Conservation (phyloP, 1,140 invertebrate species). For the Bradysia coprophila region DNA sequence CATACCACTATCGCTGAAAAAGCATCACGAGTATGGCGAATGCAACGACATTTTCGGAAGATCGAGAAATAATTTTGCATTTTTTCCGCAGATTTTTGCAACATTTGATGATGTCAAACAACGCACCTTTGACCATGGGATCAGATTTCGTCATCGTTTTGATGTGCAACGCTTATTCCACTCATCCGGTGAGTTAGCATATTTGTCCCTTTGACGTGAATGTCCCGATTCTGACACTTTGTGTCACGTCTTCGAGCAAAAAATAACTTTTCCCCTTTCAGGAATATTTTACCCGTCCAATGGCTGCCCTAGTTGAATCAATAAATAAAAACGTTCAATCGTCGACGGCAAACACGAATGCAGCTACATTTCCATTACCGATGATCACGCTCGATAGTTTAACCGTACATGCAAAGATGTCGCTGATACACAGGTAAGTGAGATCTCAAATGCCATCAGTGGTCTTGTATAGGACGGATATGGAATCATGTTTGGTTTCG, state of each 20-base stretch:
- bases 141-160: conserved; percentile 79
- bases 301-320: conserved; percentile 75
- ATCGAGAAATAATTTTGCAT: background rate
- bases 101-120: conserved; percentile 55
- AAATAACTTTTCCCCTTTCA: conserved; percentile 14
- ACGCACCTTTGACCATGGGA: conserved; percentile 38
- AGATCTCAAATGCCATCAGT: too few relatives aligned
- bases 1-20: conserved; percentile 63
- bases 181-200: conserved; percentile 30
- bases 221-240: too few relatives aligned
- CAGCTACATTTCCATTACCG: conserved; percentile 64
- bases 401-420: conserved; percentile 95
- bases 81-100: conserved; percentile 50
- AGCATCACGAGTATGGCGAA: conserved; percentile 59
- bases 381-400: conserved; percentile 89
- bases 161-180: conserved; percentile 88
- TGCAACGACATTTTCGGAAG: conserved; percentile 3
- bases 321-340: conserved; percentile 42
- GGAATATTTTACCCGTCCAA: conserved; percentile 66
- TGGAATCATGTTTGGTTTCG: too few relatives aligned
- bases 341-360: conserved; percentile 29
- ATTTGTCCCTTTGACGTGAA: background rate
- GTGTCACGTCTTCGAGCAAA: too few relatives aligned
- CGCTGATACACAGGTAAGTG: conserved; percentile 55
- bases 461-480: too few relatives aligned